phyloP scores from a whole-genome alignment of 2,888 invertebrate species.

The Amitus sp. region DNA sequence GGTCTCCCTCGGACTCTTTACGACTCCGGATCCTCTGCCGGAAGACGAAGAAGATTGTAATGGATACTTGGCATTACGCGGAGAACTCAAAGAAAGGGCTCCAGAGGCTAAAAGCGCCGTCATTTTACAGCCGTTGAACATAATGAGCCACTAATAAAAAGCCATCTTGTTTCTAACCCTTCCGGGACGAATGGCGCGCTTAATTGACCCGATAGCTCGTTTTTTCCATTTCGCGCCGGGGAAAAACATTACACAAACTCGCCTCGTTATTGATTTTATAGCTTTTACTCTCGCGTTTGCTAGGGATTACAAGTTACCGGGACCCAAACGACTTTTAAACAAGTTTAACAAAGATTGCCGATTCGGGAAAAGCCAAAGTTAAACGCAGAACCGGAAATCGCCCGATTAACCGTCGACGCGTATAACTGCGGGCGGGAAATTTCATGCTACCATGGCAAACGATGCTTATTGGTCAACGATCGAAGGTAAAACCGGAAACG shows the following conservation, averaged over 20 bases:
- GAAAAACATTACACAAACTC: constrained; percentile 22
- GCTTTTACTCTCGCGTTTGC: background rate
- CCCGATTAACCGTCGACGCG: too few species aligned
- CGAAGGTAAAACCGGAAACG: constrained; percentile 57
- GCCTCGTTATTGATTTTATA: background rate
- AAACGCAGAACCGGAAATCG: too few species aligned
- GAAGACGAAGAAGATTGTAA: constrained; percentile 36
- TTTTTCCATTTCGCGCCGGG: constrained; percentile 38
- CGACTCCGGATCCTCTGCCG: constrained; percentile 32
- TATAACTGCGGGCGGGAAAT: constrained; percentile 31
- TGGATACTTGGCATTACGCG: constrained; percentile 27
- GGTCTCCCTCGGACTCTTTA: constrained; percentile 43
- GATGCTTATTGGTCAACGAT: constrained; percentile 38
- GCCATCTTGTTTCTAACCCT: constrained; percentile 64
- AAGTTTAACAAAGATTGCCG: too few species aligned
- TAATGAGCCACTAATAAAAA: constrained; percentile 63
- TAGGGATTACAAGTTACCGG: too few species aligned
- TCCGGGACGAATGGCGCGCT: constrained; percentile 53
- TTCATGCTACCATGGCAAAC: constrained; percentile 38
- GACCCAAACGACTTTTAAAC: too few species aligned
- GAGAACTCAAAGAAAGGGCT: constrained; percentile 29
- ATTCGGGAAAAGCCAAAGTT: too few species aligned
- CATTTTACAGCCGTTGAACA: constrained; percentile 65
- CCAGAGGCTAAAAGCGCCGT: constrained; percentile 36
- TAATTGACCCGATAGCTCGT: constrained; percentile 52